phyloP scores from a whole-genome alignment of 1,140 invertebrate species.

The Bombus confusus region DNA sequence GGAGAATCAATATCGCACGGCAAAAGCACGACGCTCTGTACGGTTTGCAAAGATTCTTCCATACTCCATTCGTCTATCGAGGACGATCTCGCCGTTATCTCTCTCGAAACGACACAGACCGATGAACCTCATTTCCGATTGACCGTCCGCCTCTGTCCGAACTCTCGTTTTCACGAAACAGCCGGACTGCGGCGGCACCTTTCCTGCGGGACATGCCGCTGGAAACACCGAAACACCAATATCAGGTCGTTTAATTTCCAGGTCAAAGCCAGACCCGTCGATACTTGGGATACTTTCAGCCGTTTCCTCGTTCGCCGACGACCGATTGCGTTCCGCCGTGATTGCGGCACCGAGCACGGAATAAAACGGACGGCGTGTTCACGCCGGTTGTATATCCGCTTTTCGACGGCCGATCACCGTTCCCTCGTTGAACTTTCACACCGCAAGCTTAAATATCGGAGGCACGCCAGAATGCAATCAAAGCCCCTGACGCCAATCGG shows the following conservation, averaged over 20 bases:
- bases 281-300: conserved; percentile 31
- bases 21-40: background rate
- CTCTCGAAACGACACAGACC: background rate
- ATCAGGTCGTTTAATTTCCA: conserved; percentile 32
- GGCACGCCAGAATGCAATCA: conserved; percentile 24
- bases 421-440: conserved; percentile 22
- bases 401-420: background rate
- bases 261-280: conserved; percentile 9
- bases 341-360: conserved; percentile 20
- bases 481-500: background rate
- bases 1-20: too few relatives aligned
- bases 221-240: conserved; percentile 16
- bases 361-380: conserved; percentile 5
- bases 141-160: background rate
- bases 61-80: too few relatives aligned
- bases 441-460: conserved; percentile 36
- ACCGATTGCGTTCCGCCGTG: conserved; percentile 16
- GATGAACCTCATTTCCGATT: conserved; percentile 22
- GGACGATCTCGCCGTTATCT: background rate
- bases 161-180: conserved; percentile 1
- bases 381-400: background rate
- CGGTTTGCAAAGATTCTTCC: too few relatives aligned
- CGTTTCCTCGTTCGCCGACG: background rate
- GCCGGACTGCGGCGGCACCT: background rate
- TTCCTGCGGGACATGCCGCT: background rate